These are phyloP conservation scores for Cyrtodaria siliqua DNA, from an alignment of 2,888 invertebrate species.

Conservation along the genomic window DNA sequence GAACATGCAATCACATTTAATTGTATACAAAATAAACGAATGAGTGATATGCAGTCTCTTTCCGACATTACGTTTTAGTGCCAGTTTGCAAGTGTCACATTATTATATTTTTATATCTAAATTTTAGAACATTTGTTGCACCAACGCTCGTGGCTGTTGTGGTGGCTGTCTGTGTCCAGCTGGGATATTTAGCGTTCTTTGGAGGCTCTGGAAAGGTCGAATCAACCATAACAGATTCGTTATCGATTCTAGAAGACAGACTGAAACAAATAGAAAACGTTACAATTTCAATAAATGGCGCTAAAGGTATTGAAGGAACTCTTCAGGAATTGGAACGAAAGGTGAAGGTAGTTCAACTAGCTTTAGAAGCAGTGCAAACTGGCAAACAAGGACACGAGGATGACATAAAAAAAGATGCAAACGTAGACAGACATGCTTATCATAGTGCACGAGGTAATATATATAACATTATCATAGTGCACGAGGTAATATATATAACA, in stretches of 20 bases:
- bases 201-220: neutral
- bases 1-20: no score
- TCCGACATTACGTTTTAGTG: no score
- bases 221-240: neutral
- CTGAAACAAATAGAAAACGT: constrained; percentile 7
- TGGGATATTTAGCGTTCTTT: constrained; percentile 5
- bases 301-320: neutral
- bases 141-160: constrained; percentile 8
- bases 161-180: constrained; percentile 7
- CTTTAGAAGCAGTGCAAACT: constrained; percentile 9
- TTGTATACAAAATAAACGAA: no score
- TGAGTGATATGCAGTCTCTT: no score
- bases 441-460: no score
- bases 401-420: neutral
- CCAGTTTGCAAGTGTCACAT: no score
- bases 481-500: no score
- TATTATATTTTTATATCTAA: no score
- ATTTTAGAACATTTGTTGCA: neutral
- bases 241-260: constrained; percentile 6
- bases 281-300: neutral
- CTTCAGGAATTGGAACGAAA: constrained; percentile 4
- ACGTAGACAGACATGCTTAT: no score
- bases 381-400: constrained; percentile 5
- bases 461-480: no score
- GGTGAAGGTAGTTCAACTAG: neutral